These are phyloP conservation scores for Pseudanteris insignis DNA, from an alignment of 2,888 invertebrate genomes.

Conservation along the genomic window DNA sequence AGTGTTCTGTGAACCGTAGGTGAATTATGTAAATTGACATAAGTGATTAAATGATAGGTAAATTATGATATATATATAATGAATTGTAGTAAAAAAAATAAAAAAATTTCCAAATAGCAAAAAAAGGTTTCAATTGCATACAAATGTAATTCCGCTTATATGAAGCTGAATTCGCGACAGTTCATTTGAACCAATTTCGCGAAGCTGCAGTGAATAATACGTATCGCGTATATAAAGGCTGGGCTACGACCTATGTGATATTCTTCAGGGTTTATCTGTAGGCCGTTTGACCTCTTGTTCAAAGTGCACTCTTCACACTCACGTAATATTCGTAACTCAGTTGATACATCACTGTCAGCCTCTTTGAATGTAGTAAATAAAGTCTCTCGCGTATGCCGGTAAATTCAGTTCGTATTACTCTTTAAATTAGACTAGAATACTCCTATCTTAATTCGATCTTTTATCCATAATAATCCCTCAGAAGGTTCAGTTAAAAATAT, in stretches of 20 bases:
- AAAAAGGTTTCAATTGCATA: too few species aligned
- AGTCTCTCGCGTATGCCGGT: conserved; percentile 17
- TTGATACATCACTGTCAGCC: conserved; percentile 19
- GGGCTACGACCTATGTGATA: conserved; percentile 25
- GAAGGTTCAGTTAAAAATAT: conserved; percentile 23
- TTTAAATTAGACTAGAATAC: too few species aligned
- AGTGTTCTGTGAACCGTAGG: too few species aligned
- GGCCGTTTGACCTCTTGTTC: conserved; percentile 17
- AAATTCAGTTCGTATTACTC: too few species aligned
- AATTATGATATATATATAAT: not conserved
- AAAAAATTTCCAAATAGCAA: too few species aligned
- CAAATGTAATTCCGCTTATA: too few species aligned
- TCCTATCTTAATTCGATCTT: conserved; percentile 16
- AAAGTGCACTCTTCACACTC: conserved; percentile 19
- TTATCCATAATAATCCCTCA: conserved; percentile 19
- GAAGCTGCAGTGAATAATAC: conserved; percentile 11
- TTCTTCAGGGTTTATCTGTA: conserved; percentile 31
- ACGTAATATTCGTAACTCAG: conserved; percentile 3
- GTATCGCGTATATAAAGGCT: conserved; percentile 6
- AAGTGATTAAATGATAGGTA: not conserved
- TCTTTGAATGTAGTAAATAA: conserved; percentile 17
- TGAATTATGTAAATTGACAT: too few species aligned
- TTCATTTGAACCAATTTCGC: too few species aligned
- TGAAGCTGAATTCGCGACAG: too few species aligned
- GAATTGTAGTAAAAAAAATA: not conserved